These are phyloP conservation scores for Pristionchus mayeri DNA, from an alignment of 2,888 invertebrate species.

Conservation along the genomic window DNA sequence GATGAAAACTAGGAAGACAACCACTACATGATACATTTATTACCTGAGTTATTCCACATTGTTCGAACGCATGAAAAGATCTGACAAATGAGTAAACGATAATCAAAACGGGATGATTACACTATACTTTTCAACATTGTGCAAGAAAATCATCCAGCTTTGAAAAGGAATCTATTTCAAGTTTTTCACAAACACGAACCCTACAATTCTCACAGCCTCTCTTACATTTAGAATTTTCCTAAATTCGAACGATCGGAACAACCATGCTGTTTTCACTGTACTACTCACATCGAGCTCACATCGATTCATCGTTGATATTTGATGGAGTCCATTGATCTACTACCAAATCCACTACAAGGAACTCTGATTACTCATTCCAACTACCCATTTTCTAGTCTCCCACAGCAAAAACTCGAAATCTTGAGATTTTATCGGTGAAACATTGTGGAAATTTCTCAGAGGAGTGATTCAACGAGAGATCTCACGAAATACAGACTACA, in stretches of 20 bases:
- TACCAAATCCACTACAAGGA: too few species aligned
- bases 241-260: background rate
- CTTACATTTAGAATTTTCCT: background rate
- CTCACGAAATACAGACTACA: background rate
- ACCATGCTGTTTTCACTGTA: too few species aligned
- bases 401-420: conserved; percentile 22
- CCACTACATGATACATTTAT: conserved; percentile 37
- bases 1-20: background rate
- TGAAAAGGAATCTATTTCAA: too few species aligned
- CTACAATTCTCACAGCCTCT: too few species aligned
- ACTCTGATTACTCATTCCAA: background rate
- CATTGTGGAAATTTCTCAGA: background rate
- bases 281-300: too few species aligned
- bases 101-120: background rate
- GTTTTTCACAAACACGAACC: too few species aligned
- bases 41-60: background rate
- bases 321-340: too few species aligned
- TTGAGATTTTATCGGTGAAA: background rate
- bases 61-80: background rate
- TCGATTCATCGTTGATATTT: too few species aligned
- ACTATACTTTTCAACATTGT: too few species aligned
- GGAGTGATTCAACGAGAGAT: background rate
- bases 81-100: background rate
- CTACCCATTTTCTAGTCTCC: background rate
- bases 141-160: too few species aligned